Evolutionary conservation across 92 coral and sea anemone species (phyloP), one percentile per base, ranked within the genome.

Genomic region (Muricea muricata): DNA sequence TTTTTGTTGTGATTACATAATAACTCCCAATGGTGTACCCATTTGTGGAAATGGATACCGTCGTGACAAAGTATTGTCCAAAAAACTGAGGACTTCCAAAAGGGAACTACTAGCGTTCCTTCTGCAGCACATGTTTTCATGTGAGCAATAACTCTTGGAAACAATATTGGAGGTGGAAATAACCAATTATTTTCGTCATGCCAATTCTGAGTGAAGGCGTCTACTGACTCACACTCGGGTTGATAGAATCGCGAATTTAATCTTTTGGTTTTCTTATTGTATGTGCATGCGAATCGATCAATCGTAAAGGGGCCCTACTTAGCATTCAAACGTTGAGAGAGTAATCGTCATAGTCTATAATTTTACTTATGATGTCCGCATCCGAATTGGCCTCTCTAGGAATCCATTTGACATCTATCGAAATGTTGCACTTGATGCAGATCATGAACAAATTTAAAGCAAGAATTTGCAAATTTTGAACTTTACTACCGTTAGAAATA

Each of bases 41-140:
- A 66, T 30, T 8, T 42, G 37, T 10, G 39, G 12, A 78, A 87
- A 21, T 40, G 76, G 23, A 84, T 46, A 66, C 81, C 75, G 41
- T 78, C 30, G 31, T 82, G 40, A 14, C 20, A 63, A 4, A 86
- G 87, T 25, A 91, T 80, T 32, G 96, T 91, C 90, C 93, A 93
- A 90, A 90, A 93, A 10, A 86, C 87, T 34, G 96, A 91, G 7
- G 96, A 90, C 17, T 78, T 82, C 95, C 93, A 87, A 10, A 78
- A 72, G 7, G 92, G 96, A 58, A 90, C 85, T 40, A 83, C 41
- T 41, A 90, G 81, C 31, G 97, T 90, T 15, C 93, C 93, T 21
- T 75, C 85, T 78, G 90, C 93, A 18, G 29, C 40, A 8, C 89
- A 86, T 10, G 23, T 21, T 28, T 34, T 14, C 94, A 92, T 90